phyloP scores from a whole-genome alignment of 2,797 vertebrate genomes.

The Peromyscus aztecus region DNA sequence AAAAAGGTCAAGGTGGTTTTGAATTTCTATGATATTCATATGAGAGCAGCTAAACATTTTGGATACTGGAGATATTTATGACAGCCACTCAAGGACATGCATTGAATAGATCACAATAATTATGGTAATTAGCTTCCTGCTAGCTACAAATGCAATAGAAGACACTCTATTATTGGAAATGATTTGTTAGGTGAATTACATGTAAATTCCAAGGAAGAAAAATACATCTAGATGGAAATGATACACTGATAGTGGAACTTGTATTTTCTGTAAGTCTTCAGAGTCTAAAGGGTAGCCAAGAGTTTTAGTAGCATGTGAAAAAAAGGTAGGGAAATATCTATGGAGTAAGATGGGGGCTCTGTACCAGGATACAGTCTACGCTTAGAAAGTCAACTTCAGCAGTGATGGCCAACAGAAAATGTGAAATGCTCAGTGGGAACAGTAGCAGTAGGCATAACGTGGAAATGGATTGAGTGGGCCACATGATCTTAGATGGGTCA shows the following conservation, averaged over 20 bases:
- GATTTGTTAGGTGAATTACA: conserved; percentile 19
- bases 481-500: background rate
- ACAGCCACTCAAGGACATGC: background rate
- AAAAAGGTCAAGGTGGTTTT: background rate
- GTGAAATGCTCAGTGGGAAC: background rate
- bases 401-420: background rate
- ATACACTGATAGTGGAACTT: background rate
- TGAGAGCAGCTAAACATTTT: background rate
- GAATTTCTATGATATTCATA: conserved; percentile 2
- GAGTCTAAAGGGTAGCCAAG: background rate
- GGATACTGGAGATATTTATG: background rate
- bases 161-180: conserved; percentile 5
- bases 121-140: background rate
- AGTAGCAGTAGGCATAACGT: background rate
- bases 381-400: background rate
- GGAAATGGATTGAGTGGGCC: background rate
- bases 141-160: background rate
- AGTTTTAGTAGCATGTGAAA: background rate
- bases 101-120: background rate
- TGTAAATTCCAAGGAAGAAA: background rate
- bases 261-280: conserved; percentile 7
- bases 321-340: background rate
- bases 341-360: background rate
- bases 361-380: background rate
- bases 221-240: background rate